Evolutionary conservation across 1,140 invertebrate genomes (phyloP).

Genomic region (Oscheius sp.): DNA sequence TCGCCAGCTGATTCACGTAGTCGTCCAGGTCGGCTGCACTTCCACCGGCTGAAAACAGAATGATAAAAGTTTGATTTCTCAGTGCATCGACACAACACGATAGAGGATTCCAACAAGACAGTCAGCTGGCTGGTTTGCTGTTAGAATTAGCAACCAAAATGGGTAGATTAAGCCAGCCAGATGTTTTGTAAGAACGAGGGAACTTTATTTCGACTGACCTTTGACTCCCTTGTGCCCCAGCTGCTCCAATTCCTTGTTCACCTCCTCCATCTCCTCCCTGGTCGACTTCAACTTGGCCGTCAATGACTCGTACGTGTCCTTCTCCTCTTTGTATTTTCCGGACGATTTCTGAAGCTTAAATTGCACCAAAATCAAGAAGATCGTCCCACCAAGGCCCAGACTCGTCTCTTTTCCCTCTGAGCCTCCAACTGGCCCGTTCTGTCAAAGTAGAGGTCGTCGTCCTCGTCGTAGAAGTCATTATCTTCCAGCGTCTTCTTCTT

Average conservation of each 20-base stretch:
- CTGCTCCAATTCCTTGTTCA: slow-evolving; percentile 20
- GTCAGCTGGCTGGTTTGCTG: no score
- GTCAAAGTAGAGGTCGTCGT: slow-evolving; percentile 93
- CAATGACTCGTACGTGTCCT: slow-evolving; percentile 75
- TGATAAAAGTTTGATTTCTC: no score
- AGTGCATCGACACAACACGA: no score
- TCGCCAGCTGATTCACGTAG: slow-evolving; percentile 20
- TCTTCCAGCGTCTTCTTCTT: slow-evolving; percentile 75
- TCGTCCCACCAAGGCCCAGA: slow-evolving; percentile 65
- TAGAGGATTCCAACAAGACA: neutral
- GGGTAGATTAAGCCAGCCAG: no score
- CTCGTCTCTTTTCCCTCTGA: slow-evolving; percentile 78
- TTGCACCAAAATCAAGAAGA: neutral
- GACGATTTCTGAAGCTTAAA: slow-evolving; percentile 6
- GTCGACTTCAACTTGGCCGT: slow-evolving; percentile 25
- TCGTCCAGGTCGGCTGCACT: slow-evolving; percentile 22
- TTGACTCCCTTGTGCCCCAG: neutral
- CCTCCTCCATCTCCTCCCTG: slow-evolving; percentile 16
- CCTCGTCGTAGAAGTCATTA: slow-evolving; percentile 90
- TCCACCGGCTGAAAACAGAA: neutral
- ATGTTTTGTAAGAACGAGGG: no score
- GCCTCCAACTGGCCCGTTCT: slow-evolving; percentile 85
- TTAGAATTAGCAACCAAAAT: no score
- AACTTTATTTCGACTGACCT: no score
- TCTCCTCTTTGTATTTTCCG: slow-evolving; percentile 59